Evolutionary conservation across 2,888 invertebrate genomes (phyloP), one percentile per base, ranked within the genome.

Genomic region (Embidobia sp.): DNA sequence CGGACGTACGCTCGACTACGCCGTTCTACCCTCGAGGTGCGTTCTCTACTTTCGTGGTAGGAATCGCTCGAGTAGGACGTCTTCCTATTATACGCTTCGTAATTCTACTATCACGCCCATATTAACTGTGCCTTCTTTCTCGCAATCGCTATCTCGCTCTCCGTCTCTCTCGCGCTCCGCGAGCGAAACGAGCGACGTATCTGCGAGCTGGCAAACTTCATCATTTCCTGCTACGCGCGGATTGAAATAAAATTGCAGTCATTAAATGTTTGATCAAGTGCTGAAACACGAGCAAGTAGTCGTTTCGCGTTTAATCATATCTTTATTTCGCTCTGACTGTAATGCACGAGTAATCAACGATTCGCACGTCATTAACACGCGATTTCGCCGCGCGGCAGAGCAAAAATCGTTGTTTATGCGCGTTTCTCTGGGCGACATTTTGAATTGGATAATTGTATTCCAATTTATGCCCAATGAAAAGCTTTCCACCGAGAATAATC

Each of bases 51-150:
- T 79, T 79, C 77, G 75, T 79, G 69, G 70, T 78, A 78, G 78
- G 80, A 79, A 80, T 81, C 82, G 82, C 80, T 78, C 74, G 78
- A 79, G 82, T 82, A 81, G 82, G 82, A 81, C 78, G 81, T 81
- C 82, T 81, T 81, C 79, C 80, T 80, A 82, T 81, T 81, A 82
- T 82, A 81, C 79, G 69, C 79, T 73, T 77, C 61, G 78, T 67
- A 77, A 77, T 79, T 72, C 79, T 70, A 73, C 78, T 77, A 81
- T 81, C 80, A 81, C 82, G 81, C 82, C 82, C 81, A 82, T 81
- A 80, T 82, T 80, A 80, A 81, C 81, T 81, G 82, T 77, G 76
- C 59, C 51, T 64, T 64, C 64, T 46, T 46, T 57, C 37, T 33
- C 73, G 80, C 48, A 3, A 3, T 11, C 13, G 19, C 59, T 11